These are phyloP conservation scores for Donacobius atricapilla DNA, from an alignment of 2,113 vertebrate genomes.

Conservation along the genomic window DNA sequence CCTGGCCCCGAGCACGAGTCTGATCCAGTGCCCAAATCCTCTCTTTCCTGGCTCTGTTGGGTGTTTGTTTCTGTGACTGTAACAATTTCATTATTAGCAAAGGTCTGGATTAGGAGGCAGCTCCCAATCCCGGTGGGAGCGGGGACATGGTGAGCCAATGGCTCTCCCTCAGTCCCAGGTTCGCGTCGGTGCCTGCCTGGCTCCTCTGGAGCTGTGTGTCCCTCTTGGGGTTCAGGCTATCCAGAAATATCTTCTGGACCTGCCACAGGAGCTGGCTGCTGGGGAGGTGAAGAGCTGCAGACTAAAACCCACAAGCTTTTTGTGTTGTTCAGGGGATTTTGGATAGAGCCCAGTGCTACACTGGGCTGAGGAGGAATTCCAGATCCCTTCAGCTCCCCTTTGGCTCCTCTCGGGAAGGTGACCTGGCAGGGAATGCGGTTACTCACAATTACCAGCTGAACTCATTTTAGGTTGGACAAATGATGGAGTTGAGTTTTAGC, in stretches of 20 bases:
- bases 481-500: background rate
- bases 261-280: background rate
- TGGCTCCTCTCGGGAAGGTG: background rate
- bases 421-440: background rate
- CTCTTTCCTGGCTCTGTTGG: background rate
- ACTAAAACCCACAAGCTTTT: background rate
- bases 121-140: background rate
- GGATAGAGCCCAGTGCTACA: background rate
- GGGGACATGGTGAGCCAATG: accelerated
- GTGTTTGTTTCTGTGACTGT: background rate
- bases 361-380: background rate
- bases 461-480: background rate
- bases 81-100: background rate
- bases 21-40: background rate
- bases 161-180: background rate
- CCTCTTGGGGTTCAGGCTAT: background rate
- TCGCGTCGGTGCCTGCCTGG: background rate
- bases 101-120: background rate
- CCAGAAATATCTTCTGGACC: background rate
- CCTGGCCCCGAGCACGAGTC: accelerated
- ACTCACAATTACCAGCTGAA: background rate
- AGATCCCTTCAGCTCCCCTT: background rate
- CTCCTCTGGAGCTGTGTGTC: background rate
- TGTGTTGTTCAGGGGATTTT: background rate
- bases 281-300: background rate